These are phyloP conservation scores for Agrotis clavis DNA, from an alignment of 2,888 invertebrate genomes.

Conservation along the genomic window DNA sequence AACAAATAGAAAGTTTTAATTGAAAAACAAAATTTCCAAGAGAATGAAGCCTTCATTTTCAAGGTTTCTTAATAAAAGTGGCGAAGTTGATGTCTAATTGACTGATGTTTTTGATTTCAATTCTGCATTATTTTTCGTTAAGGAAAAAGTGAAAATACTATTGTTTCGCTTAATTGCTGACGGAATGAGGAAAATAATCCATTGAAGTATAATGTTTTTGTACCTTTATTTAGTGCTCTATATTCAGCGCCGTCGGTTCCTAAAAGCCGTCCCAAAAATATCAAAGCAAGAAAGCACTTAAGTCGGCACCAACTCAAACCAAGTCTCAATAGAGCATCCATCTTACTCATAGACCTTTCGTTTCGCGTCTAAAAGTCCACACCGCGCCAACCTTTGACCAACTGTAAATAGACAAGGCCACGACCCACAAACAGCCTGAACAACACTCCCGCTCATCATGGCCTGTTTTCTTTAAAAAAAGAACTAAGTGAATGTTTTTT, in stretches of 20 bases:
- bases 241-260: background rate
- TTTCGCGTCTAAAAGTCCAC: conserved; percentile 56
- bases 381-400: conserved; percentile 68
- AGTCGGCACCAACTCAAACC: conserved; percentile 26
- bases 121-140: background rate
- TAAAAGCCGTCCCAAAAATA: conserved; percentile 19
- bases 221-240: background rate
- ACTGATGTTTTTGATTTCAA: conserved; percentile 44
- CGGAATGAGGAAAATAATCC: background rate
- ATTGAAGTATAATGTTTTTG: background rate
- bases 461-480: conserved; percentile 75
- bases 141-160: conserved; percentile 1
- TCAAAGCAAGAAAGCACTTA: conserved; percentile 49
- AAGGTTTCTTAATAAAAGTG: conserved; percentile 56
- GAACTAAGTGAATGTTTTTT: conserved; percentile 81
- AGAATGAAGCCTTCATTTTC: conserved; percentile 64
- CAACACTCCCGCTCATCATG: conserved; percentile 73
- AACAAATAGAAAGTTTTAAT: conserved; percentile 78
- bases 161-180: conserved; percentile 8
- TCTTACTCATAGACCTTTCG: conserved; percentile 53
- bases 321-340: conserved; percentile 36
- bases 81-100: conserved; percentile 53
- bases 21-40: conserved; percentile 72
- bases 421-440: conserved; percentile 75
- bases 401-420: conserved; percentile 75